A percentile compares a stretch with the other conserved stretches of the same genome.
phyloP scores from a whole-genome alignment of 2,113 vertebrate species.

The Tympanuchus pallidicinctus region DNA sequence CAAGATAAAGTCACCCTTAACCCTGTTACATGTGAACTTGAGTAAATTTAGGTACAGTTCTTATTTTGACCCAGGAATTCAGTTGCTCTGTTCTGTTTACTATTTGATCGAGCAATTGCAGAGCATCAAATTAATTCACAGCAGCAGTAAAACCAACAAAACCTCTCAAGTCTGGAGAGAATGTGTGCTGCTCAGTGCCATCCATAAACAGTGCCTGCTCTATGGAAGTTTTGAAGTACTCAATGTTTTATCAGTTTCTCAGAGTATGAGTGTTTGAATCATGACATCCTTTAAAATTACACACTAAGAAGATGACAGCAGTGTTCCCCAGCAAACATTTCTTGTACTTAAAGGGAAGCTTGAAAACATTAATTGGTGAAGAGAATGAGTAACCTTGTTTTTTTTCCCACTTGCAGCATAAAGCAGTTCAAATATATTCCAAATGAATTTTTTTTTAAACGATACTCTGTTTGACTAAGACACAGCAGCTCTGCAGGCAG shows the following conservation, averaged over 20 bases:
- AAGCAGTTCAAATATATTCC: background rate
- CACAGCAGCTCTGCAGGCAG: background rate
- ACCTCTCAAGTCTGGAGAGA: background rate
- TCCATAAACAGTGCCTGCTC: constrained; percentile 6
- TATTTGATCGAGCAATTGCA: background rate
- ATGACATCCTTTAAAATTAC: background rate
- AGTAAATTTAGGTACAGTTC: background rate
- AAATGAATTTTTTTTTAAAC: background rate
- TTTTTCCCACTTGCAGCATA: background rate
- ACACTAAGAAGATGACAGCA: background rate
- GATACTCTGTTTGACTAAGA: background rate
- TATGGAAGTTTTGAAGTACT: constrained; percentile 14
- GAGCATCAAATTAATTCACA: constrained; percentile 19
- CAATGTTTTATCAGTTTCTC: background rate
- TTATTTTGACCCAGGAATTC: background rate
- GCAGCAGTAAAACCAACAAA: constrained; percentile 24
- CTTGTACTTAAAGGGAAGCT: background rate
- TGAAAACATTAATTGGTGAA: constrained; percentile 22
- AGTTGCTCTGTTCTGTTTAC: background rate
- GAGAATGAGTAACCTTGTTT: background rate
- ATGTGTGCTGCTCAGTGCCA: background rate
- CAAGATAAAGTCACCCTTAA: background rate
- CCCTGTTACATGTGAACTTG: background rate
- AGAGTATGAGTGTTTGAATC: background rate
- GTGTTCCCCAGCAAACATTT: background rate